Evolutionary conservation across 1,140 invertebrate species (phyloP), one percentile per base, ranked within the genome.

Genomic region (Metaphire vulgaris): DNA sequence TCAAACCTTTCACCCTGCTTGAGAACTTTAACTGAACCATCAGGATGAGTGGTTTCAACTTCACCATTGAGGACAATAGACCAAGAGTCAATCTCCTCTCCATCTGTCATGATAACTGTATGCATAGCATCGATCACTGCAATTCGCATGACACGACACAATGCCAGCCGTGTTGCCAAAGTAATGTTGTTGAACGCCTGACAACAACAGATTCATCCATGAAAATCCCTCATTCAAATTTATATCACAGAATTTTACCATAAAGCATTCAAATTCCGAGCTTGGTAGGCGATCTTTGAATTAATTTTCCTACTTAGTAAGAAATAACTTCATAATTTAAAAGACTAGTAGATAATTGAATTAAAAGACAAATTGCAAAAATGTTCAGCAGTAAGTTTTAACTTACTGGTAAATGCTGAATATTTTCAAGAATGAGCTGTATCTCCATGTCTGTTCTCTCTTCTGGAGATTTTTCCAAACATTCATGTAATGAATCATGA

Each of bases 1-100:
- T n/a, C n/a, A 56, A 56, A 56, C 41, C 41, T 56, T 56, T 56
- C 41, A 12, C 41, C 41, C 21, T 56, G 41, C 41, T 56, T 56
- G 6, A 56, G 41, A 56, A 56, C 21, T 56, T 56, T 56, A 56
- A 56, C 41, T 56, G 41, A 6, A 12, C 41, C 41, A 21, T 21
- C 41, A 12, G 41, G 41, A 21, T 56, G 41, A 21, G 21, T 56
- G 68, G 98, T 92, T 87, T 99, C 95, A 1, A 99, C 97, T 79
- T 92, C 91, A 1, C 97, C 97, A 88, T 99, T 99, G 65, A 99
- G 95, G 30, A 99, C 90, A 32, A 99, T 97, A 77, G 94, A 96
- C 97, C 97, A 99, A n/a, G 97, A 98, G 87, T 99, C 97, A 79
- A 99, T 89, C 88, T 98, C 94, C 86, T 99, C 97, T 14, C 95